These are phyloP conservation scores for Pterocles orientalis DNA, from an alignment of 2,113 vertebrate genomes.

Conservation along the genomic window DNA sequence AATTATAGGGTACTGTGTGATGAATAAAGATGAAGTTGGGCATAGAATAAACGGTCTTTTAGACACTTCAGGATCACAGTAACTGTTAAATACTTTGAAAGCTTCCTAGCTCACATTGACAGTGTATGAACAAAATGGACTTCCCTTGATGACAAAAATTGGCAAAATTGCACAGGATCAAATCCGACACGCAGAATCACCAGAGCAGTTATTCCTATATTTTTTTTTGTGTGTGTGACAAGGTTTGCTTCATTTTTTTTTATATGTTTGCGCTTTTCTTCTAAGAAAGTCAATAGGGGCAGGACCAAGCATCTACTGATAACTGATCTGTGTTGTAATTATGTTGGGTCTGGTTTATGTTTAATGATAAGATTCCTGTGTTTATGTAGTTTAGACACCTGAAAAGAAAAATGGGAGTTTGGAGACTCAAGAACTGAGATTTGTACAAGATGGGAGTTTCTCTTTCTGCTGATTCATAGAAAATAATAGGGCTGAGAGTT, in stretches of 20 bases:
- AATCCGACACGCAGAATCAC: background rate
- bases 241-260: background rate
- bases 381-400: conserved; percentile 46
- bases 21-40: background rate
- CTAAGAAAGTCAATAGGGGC: background rate
- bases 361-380: conserved; percentile 38
- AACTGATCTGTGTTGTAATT: conserved; percentile 16
- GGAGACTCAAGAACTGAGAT: conserved; percentile 7
- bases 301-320: conserved; percentile 19
- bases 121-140: background rate
- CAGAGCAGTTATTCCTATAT: background rate
- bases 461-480: conserved; percentile 40
- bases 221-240: background rate
- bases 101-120: background rate
- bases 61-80: background rate
- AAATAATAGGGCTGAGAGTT: conserved; percentile 37
- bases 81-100: background rate
- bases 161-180: background rate
- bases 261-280: background rate
- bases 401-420: conserved; percentile 33
- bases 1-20: background rate
- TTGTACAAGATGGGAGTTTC: conserved; percentile 35
- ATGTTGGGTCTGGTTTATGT: conserved; percentile 27
- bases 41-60: background rate
- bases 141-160: background rate